Base-by-base conservation (phyloP, 2,113 vertebrate species). In the Dromaius novaehollandiae region DNA sequence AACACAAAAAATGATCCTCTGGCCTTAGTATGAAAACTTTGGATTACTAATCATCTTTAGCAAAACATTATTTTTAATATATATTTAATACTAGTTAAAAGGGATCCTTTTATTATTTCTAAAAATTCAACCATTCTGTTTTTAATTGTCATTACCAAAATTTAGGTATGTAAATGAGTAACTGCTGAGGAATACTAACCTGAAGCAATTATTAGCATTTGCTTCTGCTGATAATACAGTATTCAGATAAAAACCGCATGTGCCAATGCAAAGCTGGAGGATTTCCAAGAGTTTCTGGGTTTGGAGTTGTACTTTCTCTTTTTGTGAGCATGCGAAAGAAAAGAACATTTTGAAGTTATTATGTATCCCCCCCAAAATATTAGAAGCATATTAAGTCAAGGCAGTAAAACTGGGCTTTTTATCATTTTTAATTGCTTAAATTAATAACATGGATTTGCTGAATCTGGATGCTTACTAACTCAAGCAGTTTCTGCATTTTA, bases 401-500 rank as follows among this genome's bases (percentile, higher is more conserved):
- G 87, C 81, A 96, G 95, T 95, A 96, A 98, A 98, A 96, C 79
- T 55, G 89, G 91, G 77, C 93, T 96, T 97, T 98, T 96, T 96
- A 90, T 97, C 95, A 97, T 78, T 87, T 97, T 98, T 98, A 98
- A 98, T 98, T 97, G 97, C 97, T 96, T 95, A 77, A 96, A 97
- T 97, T 97, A 96, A 97, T 96, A 97, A 97, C 95, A 96, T 64
- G 96, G 80, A 96, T 97, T 90, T 96, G 92, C 96, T 96, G 88
- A 97, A 97, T 86, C 15, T 83, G 90, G 85, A 94, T 46, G n/a
- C 3, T 86, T 86, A 93, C 97, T 97, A 97, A 98, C 80, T 91
- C 74, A 61, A 97, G 95, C 90, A 92, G 38, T 81, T 97, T 96
- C 34, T 74, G 82, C 69, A 51, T 94, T 94, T 88, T 28, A 94